phyloP scores from a whole-genome alignment of 1,140 invertebrate species.

The Drosophila sp. region DNA sequence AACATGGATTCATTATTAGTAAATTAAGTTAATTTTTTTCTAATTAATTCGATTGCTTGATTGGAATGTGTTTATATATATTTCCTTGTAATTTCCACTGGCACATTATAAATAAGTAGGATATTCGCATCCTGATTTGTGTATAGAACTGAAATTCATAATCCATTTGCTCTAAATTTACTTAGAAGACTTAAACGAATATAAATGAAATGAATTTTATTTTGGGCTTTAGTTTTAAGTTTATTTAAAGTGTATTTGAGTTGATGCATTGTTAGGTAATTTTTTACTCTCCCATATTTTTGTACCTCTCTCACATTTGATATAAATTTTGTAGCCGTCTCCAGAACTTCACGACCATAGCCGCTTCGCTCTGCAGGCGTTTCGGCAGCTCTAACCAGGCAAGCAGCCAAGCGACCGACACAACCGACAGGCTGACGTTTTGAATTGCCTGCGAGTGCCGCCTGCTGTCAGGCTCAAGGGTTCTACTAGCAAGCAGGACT shows the following conservation, averaged over 20 bases:
- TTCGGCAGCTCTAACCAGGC: background rate
- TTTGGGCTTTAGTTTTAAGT: background rate
- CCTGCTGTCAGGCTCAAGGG: conserved; percentile 60
- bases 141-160: too few species aligned
- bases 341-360: background rate
- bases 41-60: too few species aligned
- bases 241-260: conserved; percentile 8
- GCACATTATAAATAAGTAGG: too few species aligned
- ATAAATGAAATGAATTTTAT: background rate
- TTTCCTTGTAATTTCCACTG: too few species aligned
- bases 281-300: background rate
- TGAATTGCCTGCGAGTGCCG: conserved; percentile 62
- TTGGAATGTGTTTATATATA: too few species aligned
- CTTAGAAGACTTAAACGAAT: too few species aligned
- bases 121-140: too few species aligned
- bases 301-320: conserved; percentile 3
- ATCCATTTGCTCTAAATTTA: too few species aligned
- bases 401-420: conserved; percentile 6
- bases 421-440: conserved; percentile 55
- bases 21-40: too few species aligned
- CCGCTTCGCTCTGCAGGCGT: background rate
- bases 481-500: conserved; percentile 33
- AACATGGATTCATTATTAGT: too few species aligned
- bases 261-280: background rate
- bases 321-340: conserved; percentile 11